phyloP scores from a whole-genome alignment of 2,888 invertebrate species.

The Sepioteuthis lessoniana region DNA sequence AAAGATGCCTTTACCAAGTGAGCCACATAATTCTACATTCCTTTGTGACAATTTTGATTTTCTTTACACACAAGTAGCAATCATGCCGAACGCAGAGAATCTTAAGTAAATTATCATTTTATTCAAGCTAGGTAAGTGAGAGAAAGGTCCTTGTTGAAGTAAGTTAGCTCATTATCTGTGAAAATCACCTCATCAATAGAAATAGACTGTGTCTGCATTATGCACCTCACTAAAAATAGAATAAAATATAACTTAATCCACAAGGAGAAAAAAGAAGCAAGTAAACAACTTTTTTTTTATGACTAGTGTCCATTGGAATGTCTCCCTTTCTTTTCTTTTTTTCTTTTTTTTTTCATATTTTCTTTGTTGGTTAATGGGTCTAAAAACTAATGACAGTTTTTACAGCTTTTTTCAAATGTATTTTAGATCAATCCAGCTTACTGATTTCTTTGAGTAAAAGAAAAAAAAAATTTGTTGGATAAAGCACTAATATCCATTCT shows the following conservation, averaged over 20 bases:
- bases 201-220: not conserved
- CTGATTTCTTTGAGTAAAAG: not conserved
- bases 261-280: not conserved
- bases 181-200: slow-evolving; percentile 1
- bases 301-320: not conserved
- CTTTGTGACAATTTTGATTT: not conserved
- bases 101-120: slow-evolving; percentile 33
- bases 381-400: slow-evolving; percentile 16
- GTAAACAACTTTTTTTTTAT: slow-evolving; percentile 20
- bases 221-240: not conserved
- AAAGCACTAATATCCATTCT: slow-evolving; percentile 21
- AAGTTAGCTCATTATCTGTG: slow-evolving; percentile 5
- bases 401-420: slow-evolving; percentile 23
- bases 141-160: slow-evolving; percentile 1
- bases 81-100: not conserved
- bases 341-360: not conserved
- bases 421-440: slow-evolving; percentile 33
- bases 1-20: not conserved
- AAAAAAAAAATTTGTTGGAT: not conserved
- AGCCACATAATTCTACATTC: not conserved
- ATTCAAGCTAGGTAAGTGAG: not conserved
- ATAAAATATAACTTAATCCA: slow-evolving; percentile 23
- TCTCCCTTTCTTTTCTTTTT: not conserved
- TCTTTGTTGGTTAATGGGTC: not conserved
- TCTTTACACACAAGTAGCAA: not conserved